phyloP scores from a whole-genome alignment of 2,113 vertebrate genomes.

The Platysteira castanea region DNA sequence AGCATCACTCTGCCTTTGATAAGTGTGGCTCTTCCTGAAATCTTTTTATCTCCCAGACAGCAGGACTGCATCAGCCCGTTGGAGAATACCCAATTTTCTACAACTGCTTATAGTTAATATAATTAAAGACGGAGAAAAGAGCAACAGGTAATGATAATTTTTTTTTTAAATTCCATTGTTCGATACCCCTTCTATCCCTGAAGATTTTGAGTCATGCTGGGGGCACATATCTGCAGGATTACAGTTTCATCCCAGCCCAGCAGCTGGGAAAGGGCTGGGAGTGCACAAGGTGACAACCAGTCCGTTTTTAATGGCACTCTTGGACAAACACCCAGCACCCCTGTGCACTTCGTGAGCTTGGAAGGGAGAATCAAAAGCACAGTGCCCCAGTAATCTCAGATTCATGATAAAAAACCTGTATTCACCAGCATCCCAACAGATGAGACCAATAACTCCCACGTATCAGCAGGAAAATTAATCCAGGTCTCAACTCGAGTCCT shows the following conservation, averaged over 20 bases:
- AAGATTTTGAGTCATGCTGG: background rate
- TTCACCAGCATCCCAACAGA: background rate
- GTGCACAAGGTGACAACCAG: background rate
- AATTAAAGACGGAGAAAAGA: background rate
- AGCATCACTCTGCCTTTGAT: background rate
- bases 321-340: background rate
- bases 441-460: background rate
- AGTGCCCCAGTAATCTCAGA: background rate
- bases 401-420: background rate
- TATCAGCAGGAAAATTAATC: background rate
- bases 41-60: background rate
- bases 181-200: background rate
- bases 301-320: background rate
- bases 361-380: background rate
- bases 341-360: background rate
- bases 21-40: background rate
- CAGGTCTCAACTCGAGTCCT: background rate
- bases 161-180: too few species aligned
- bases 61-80: rapidly evolving
- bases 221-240: background rate
- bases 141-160: background rate
- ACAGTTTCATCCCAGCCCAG: background rate
- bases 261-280: background rate
- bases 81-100: background rate
- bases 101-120: background rate